Evolutionary conservation across 2,888 invertebrate genomes (phyloP), one percentile per base, ranked within the genome.

Genomic region (Drosophila koepferae): DNA sequence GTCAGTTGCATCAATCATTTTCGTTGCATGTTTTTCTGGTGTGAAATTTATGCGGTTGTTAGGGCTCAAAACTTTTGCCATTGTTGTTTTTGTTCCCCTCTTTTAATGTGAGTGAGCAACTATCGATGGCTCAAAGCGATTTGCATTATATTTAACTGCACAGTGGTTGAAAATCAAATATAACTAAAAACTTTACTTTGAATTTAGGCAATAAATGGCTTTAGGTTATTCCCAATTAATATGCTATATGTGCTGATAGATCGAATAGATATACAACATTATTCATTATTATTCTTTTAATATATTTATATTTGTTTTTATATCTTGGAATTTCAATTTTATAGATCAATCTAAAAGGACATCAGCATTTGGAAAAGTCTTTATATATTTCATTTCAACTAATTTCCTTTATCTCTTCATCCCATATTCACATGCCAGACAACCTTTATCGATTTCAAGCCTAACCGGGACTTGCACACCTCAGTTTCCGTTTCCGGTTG

Each of bases 21-120:
- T 51, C 9, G 16, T 40, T 38, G 38, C 23, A 60, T 68, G 51
- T 53, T 71, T 44, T 71, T 72, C 23, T 69, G 62, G 82, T 82
- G 89, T 86, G 87, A 86, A 89, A 90, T 83, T 76, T 90, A 81
- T 90, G 86, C 85, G 84, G 90, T 86, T 89, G 90, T 90, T 89
- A 86, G 68, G 90, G 68, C 71, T 72, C 36, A 23, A 72, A 80
- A 70, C 58, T 81, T 78, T 54, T 43, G 51, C 53, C 54, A 56
- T 48, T 53, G 63, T 53, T 64, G 62, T 53, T 49, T 53, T 16
- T 23, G 14, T 16, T 46, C 23, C 46, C 34, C 1, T 28, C 46
- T 58, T 48, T 43, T 55, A 66, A 66, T 63, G 53, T 38, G 62
- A n/a, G 28, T 49, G 67, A 62, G 74, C 63, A 74, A 66, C 64